Conservation (phyloP, 1,140 invertebrate genomes). For the Lepidurus packardi region DNA sequence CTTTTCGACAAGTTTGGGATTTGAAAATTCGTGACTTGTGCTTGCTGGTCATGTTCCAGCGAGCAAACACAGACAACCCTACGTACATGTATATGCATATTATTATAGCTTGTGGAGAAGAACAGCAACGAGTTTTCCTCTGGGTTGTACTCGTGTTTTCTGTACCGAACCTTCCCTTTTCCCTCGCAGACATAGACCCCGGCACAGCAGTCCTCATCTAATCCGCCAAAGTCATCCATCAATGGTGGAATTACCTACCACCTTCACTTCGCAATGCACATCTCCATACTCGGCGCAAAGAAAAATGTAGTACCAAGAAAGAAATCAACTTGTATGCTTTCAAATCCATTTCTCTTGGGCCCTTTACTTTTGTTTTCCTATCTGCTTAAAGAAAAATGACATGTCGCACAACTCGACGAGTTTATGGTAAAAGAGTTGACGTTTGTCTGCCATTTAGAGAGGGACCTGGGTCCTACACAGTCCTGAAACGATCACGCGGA, state of each 20-base stretch:
- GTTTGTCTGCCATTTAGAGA: too few relatives aligned
- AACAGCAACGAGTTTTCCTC: conserved; percentile 4
- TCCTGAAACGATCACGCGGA: background rate
- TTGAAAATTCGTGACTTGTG: background rate
- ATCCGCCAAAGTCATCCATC: background rate
- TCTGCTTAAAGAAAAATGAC: background rate
- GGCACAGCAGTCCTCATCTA: background rate
- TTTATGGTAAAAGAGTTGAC: background rate
- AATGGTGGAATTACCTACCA: background rate
- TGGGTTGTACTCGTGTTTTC: background rate
- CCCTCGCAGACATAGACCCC: background rate
- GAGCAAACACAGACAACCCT: background rate
- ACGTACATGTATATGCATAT: background rate
- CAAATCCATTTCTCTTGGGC: too few relatives aligned
- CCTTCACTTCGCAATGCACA: background rate
- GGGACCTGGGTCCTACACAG: too few relatives aligned
- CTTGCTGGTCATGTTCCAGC: background rate
- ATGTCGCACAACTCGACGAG: background rate
- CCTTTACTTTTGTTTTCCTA: too few relatives aligned
- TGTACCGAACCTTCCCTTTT: background rate
- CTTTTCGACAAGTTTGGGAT: background rate
- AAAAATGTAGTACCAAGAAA: too few relatives aligned
- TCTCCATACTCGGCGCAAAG: too few relatives aligned
- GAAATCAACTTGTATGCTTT: too few relatives aligned
- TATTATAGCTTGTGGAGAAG: background rate